Evolutionary conservation across 2,797 vertebrate genomes (phyloP).

Genomic region (Muscicapa striata): DNA sequence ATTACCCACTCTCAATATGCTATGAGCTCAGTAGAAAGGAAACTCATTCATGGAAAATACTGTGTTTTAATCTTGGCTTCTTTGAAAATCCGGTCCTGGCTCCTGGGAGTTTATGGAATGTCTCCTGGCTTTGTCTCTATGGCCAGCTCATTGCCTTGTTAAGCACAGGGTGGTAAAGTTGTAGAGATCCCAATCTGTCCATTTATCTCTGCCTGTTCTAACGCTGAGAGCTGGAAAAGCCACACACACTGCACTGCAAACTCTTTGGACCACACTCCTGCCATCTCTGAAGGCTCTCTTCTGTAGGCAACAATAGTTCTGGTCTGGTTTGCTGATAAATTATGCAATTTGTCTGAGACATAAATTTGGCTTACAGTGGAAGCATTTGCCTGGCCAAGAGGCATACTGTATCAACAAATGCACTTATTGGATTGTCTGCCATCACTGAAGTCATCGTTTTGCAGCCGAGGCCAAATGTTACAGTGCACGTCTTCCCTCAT

Average conservation of each 20-base stretch:
- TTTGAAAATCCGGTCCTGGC: conserved; percentile 39
- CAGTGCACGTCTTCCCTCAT: not conserved
- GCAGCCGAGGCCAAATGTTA: conserved; percentile 7
- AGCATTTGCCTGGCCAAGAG: conserved; percentile 24
- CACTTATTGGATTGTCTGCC: conserved; percentile 49
- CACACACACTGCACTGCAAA: not conserved
- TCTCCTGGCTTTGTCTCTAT: conserved; percentile 17
- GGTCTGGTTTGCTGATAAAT: conserved; percentile 43
- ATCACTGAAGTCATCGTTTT: not conserved
- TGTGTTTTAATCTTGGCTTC: conserved; percentile 17
- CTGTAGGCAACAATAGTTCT: conserved; percentile 47
- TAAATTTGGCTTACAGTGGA: conserved; percentile 62
- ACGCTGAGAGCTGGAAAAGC: not conserved
- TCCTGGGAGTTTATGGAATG: conserved; percentile 6
- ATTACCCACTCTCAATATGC: not conserved
- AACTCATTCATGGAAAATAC: conserved; percentile 48
- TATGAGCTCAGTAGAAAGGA: conserved; percentile 35
- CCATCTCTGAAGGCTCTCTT: conserved; percentile 40
- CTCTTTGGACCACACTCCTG: conserved; percentile 16
- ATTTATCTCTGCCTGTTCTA: conserved; percentile 15
- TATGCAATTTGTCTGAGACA: conserved; percentile 33
- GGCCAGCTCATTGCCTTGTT: not conserved
- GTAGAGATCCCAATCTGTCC: conserved; percentile 1
- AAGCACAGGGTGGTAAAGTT: not conserved
- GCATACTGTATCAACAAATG: conserved; percentile 60